Evolutionary conservation across 2,113 vertebrate species (phyloP).

Genomic region (Chitala chitala): DNA sequence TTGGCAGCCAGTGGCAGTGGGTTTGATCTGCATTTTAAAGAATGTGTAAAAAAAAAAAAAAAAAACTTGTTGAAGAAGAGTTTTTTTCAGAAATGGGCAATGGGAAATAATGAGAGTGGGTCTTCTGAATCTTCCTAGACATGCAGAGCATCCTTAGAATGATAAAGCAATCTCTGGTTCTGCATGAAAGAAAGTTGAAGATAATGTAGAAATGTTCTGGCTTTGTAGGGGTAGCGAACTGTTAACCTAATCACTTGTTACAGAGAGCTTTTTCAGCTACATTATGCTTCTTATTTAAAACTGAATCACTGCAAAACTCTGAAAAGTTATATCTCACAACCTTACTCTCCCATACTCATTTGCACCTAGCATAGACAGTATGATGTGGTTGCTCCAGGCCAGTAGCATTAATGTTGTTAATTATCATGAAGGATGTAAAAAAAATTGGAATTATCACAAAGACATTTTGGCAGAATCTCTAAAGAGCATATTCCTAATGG

Average conservation of each 20-base stretch:
- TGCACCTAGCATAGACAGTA: too few relatives aligned
- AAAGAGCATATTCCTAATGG: neutral
- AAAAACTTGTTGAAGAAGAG: neutral
- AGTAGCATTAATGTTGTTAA: neutral
- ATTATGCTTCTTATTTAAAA: neutral
- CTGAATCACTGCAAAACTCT: neutral
- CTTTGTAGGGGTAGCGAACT: neutral
- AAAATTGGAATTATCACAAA: neutral
- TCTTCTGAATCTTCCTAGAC: neutral
- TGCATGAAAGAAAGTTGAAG: neutral
- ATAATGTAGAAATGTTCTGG: neutral
- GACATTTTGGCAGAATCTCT: neutral
- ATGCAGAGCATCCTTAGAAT: neutral
- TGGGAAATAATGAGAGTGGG: neutral
- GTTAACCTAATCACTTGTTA: constrained; percentile 1
- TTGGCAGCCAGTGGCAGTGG: constrained; percentile 38
- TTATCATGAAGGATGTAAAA: neutral
- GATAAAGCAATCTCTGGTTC: neutral
- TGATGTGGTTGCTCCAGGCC: too few relatives aligned
- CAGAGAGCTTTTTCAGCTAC: constrained; percentile 1
- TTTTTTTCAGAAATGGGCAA: neutral
- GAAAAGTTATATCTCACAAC: neutral
- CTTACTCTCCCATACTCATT: neutral
- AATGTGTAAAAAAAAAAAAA: constrained; percentile 34
- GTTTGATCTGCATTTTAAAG: constrained; percentile 37